A percentile compares a stretch with the other conserved stretches of the same genome.
Evolutionary conservation across 2,888 invertebrate genomes (phyloP).

Genomic region (Dicranocentrus wangi): DNA sequence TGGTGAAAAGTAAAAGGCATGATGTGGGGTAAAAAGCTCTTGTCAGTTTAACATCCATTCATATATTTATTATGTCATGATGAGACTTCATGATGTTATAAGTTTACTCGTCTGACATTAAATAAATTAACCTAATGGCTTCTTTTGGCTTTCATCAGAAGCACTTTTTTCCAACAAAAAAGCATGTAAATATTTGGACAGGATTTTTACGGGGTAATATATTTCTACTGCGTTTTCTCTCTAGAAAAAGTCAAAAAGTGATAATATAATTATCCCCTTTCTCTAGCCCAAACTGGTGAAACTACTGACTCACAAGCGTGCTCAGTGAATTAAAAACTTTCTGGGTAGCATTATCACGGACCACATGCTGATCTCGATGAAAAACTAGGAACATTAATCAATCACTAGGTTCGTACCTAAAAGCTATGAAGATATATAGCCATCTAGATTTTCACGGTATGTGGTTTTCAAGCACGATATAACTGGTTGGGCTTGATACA

Average conservation of each 20-base stretch:
- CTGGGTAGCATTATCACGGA: constrained; percentile 39
- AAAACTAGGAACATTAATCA: constrained; percentile 42
- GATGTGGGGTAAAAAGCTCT: background rate
- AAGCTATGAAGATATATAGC: background rate
- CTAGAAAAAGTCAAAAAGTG: background rate
- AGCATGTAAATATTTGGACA: constrained; percentile 45
- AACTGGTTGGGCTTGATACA: no score
- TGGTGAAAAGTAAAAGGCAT: background rate
- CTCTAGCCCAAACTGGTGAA: no score
- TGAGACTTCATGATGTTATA: background rate
- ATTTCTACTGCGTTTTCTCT: background rate
- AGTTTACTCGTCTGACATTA: background rate
- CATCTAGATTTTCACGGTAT: background rate
- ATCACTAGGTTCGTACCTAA: constrained; percentile 16
- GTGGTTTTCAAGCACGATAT: no score
- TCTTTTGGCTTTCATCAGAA: constrained; percentile 35
- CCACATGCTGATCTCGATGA: constrained; percentile 35
- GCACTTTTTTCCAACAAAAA: background rate
- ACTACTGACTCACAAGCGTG: background rate
- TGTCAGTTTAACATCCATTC: background rate
- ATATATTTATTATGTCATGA: background rate
- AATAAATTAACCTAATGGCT: constrained; percentile 36
- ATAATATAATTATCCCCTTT: background rate
- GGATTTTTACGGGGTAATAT: constrained; percentile 4
- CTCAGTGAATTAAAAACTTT: constrained; percentile 17